Conservation (phyloP, 2,797 vertebrate species). For the Sebastes vulpes region DNA sequence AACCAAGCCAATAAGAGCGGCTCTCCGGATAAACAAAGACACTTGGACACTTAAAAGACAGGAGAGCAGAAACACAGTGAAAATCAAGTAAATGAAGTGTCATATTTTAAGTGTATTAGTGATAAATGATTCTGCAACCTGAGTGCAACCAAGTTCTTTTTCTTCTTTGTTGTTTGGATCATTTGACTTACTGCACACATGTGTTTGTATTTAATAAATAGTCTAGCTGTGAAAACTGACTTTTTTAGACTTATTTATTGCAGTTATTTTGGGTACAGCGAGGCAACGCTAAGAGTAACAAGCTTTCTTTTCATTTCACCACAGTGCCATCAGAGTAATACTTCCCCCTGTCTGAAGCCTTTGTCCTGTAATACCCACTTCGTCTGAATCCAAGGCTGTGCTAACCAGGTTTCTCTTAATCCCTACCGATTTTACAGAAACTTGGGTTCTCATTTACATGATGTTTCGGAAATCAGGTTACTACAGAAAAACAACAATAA, state of each 20-base stretch:
- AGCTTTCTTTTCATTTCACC: not conserved
- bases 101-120: not conserved
- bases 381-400: not conserved
- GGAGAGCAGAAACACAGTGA: not conserved
- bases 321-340: not conserved
- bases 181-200: not conserved
- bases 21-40: accelerated
- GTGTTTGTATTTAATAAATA: not conserved
- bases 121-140: not conserved
- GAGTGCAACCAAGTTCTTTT: not conserved
- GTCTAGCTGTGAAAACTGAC: not conserved
- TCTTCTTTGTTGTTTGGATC: not conserved
- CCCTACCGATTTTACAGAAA: not conserved
- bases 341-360: not conserved
- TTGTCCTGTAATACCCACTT: not conserved
- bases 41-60: not conserved
- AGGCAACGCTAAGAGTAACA: not conserved
- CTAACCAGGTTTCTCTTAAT: conserved; percentile 3
- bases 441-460: not conserved
- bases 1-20: not conserved
- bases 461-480: not conserved
- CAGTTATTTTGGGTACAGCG: not conserved
- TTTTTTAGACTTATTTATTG: not conserved
- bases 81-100: not conserved
- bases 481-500: conserved; percentile 5